A percentile compares a stretch with the other conserved stretches of the same genome.
phyloP scores from a whole-genome alignment of 2,888 invertebrate species.

The Allygus modestus region DNA sequence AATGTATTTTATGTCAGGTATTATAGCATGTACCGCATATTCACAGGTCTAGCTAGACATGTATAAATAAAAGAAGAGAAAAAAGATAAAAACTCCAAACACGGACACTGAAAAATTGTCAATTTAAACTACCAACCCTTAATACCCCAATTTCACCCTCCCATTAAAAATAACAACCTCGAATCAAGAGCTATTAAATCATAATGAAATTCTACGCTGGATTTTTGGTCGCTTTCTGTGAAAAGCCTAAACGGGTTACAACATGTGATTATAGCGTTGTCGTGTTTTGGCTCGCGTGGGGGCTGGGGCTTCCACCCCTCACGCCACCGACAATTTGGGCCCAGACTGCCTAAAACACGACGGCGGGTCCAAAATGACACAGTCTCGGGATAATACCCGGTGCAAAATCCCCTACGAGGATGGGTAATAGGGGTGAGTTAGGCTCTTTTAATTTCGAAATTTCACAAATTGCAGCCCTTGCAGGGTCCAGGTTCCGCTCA shows the following conservation, averaged over 20 bases:
- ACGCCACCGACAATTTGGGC: conserved; percentile 33
- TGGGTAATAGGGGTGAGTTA: conserved; percentile 20
- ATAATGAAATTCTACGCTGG: conserved; percentile 26
- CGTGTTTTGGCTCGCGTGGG: conserved; percentile 46
- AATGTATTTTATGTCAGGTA: too few species aligned
- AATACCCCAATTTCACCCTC: conserved; percentile 27
- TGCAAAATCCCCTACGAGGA: conserved; percentile 11
- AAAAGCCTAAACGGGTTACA: conserved; percentile 37
- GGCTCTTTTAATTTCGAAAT: conserved; percentile 42
- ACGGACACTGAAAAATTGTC: conserved; percentile 23
- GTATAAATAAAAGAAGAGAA: background rate
- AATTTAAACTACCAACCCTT: background rate
- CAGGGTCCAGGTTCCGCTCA: background rate
- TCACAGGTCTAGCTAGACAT: too few species aligned
- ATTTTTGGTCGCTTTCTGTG: conserved; percentile 31
- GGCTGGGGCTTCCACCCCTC: conserved; percentile 15
- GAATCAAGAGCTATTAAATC: conserved; percentile 19
- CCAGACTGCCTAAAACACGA: background rate
- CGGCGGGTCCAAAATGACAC: conserved; percentile 29
- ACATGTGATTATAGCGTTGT: conserved; percentile 37
- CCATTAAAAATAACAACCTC: conserved; percentile 48
- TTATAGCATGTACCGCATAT: too few species aligned
- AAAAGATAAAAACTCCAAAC: background rate
- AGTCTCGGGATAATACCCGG: background rate
- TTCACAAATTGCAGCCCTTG: conserved; percentile 16